These are phyloP conservation scores for Drosophila kanapiae DNA, from an alignment of 1,140 invertebrate genomes.

Conservation along the genomic window DNA sequence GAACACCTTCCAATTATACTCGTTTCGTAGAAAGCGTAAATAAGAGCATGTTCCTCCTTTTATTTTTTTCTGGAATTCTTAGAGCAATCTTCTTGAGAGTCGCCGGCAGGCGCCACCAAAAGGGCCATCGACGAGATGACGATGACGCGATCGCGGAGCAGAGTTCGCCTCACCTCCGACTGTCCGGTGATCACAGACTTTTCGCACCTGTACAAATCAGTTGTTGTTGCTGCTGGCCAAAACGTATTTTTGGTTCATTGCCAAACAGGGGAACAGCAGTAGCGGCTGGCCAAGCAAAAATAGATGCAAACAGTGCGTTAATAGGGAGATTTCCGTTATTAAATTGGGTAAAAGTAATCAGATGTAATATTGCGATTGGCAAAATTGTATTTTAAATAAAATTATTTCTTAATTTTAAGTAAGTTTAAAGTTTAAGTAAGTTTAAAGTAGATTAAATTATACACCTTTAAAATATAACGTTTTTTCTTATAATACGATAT, in stretches of 20 bases:
- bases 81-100: conserved; percentile 24
- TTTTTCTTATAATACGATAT: no score
- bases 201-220: conserved; percentile 77
- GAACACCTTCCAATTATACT: conserved; percentile 26
- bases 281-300: conserved; percentile 27
- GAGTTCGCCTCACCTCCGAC: conserved; percentile 30
- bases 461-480: neutral
- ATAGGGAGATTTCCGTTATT: conserved; percentile 3
- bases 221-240: conserved; percentile 56
- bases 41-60: conserved; percentile 9
- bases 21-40: conserved; percentile 33
- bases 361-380: neutral
- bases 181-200: conserved; percentile 68
- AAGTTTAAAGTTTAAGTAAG: no score
- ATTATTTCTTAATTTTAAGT: neutral
- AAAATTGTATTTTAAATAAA: neutral
- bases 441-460: no score
- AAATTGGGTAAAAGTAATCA: conserved; percentile 5
- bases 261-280: conserved; percentile 60
- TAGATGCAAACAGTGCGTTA: conserved; percentile 7
- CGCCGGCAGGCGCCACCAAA: conserved; percentile 43
- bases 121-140: conserved; percentile 44
- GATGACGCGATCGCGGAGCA: conserved; percentile 19
- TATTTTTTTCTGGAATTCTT: neutral
- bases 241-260: conserved; percentile 72